Evolutionary conservation across 2,888 invertebrate species (phyloP), one percentile per base, ranked within the genome.

Genomic region (Heteromurus nitidus): DNA sequence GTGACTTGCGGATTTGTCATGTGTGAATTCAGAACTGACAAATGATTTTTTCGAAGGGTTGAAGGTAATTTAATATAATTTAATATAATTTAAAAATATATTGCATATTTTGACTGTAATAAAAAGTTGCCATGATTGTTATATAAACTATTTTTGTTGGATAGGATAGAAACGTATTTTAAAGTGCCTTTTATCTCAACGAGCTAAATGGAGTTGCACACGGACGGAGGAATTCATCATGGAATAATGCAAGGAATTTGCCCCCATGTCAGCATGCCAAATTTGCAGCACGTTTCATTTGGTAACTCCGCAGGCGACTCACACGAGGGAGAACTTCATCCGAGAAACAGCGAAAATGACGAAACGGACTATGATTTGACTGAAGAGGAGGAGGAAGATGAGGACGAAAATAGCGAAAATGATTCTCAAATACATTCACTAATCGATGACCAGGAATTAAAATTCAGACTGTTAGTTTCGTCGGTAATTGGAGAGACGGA

Each of bases 361-460:
- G 69, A 69, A 18, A 62, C 69, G 11, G 77, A 77, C 36, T 69
- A 64, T 53, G 77, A 77, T 26, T 1, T 42, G 3, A 42, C 26
- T 53, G 76, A n/a, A n/a, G n/a, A 44, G 16, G 55, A 76, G 3
- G 76, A 75, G 20, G 67, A 62, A 7, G 77, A 77, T 2, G 77
- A 69, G 3, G 69, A 62, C 5, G 80, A 80, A 31, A 58, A 74
- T 1, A 18, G 55, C 13, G 82, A 77, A 13, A 80, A 83, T 31
- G 83, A 80, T n/a, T 80, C 80, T n/a, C 76, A 82, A 47, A 68
- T 80, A 16, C 76, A 85, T 31, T 80, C 79, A 2, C 36, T 85
- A 11, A 69, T 85, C 44, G 80, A 83, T 42, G 70, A 85, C 42
- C 28, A 82, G 7, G 82, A 85, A 44, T 28, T 68, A 20, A 79